phyloP scores from a whole-genome alignment of 2,888 invertebrate genomes.

The Microctonus hyperodae region DNA sequence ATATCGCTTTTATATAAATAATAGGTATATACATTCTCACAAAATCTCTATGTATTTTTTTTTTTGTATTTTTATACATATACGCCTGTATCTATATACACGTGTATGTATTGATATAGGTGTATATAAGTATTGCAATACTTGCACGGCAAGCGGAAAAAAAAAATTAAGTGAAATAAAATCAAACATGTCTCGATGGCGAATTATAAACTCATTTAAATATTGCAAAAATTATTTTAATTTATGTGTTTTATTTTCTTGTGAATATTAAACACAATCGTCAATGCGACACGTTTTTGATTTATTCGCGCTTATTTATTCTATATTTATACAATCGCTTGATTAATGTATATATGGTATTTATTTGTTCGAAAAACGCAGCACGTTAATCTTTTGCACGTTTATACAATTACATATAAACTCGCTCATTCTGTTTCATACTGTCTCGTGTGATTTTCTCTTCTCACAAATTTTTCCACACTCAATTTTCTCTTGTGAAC shows the following conservation, averaged over 20 bases:
- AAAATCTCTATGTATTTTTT: not conserved
- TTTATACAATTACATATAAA: not conserved
- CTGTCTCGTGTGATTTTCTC: not conserved
- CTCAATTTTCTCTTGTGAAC: conserved; percentile 29
- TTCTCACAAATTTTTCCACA: conserved; percentile 24
- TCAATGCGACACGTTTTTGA: not conserved
- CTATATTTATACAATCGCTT: not conserved
- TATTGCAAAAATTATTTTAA: not conserved
- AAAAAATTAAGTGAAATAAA: not conserved
- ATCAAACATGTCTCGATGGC: not conserved
- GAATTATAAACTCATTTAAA: not conserved
- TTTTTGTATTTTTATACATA: not conserved
- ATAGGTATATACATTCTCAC: too few relatives aligned
- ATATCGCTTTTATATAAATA: too few relatives aligned
- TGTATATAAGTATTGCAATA: conserved; percentile 1
- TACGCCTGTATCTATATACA: conserved; percentile 35
- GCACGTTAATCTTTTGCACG: not conserved
- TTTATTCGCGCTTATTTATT: not conserved
- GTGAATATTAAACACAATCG: not conserved
- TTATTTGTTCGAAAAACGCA: not conserved
- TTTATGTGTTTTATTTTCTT: not conserved
- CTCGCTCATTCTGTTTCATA: not conserved
- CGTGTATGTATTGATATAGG: conserved; percentile 40
- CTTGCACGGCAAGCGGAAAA: not conserved
- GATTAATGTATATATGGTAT: not conserved